Base-by-base conservation (phyloP, 2,888 invertebrate genomes). In the Amphiduros pacificus region DNA sequence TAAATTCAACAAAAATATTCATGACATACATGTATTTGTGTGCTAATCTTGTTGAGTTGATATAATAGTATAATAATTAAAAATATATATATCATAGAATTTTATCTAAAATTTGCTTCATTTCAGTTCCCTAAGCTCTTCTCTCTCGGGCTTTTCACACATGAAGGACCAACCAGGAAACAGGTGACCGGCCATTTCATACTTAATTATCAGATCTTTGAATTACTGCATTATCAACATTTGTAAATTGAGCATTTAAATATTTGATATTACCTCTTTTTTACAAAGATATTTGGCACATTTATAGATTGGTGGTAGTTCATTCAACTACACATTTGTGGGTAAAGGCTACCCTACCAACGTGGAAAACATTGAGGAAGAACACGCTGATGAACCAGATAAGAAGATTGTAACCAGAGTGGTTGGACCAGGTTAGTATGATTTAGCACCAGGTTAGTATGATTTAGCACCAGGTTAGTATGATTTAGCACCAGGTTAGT, bases 281-380 rank as follows among this genome's bases (percentile, higher is more conserved):
- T 51, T 55, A 28, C n/a, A 28, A 55, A 22, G 31, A 32, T 31
- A 9, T 31, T 54, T 54, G 11, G 24, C 24, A 22, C 36, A 2
- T 32, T 14, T 14, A 14, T 63, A 81, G 79, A 75, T 88, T 80
- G 85, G 89, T 56, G 86, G 86, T 14, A 83, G 87, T 0, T 81
- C 83, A 24, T 93, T 93, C 71, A 71, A 71, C 55, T 84, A 93
- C 64, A 89, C 88, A 31, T 86, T 95, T 72, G 84, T 87, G 67
- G 94, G 91, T 0, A 83, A 86, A 66, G 96, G 96, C 0, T 96
- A 94, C 93, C 84, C 85, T 1, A 86, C 88, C 36, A 87, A 86
- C 56, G 79, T 87, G 51, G 73, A 84, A 0, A 87, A 88, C 64
- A 82, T 86, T 32, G 84, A 86, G 27, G 88, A 87, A 62, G 79